Conservation (phyloP, 37 sponge, comb jelly and placozoan genomes). For the Cliona cf. orientalis region DNA sequence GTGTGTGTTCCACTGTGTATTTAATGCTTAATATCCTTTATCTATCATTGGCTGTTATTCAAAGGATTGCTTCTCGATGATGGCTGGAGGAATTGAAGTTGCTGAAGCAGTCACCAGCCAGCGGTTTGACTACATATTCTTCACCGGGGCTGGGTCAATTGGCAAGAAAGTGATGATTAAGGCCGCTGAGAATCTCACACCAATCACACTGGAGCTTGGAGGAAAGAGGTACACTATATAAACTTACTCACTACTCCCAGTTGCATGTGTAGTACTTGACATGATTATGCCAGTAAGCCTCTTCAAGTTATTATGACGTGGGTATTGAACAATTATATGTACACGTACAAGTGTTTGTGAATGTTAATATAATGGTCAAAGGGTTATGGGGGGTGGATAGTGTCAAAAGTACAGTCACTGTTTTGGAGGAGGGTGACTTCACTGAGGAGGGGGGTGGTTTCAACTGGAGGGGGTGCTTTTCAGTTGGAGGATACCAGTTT, state of each 20-base stretch:
- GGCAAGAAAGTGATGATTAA: conserved; percentile 77
- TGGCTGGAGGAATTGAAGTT: conserved; percentile 67
- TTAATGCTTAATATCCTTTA: too few relatives aligned
- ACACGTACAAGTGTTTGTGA: not conserved
- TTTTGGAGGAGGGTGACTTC: too few relatives aligned
- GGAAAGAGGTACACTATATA: conserved; percentile 49
- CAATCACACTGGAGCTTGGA: conserved; percentile 78
- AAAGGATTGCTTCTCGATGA: conserved; percentile 77
- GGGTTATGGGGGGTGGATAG: too few relatives aligned
- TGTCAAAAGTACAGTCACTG: too few relatives aligned
- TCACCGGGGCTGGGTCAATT: conserved; percentile 72
- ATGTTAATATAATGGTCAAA: not conserved
- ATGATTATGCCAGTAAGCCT: not conserved
- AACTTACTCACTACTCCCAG: not conserved
- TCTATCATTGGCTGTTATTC: too few relatives aligned
- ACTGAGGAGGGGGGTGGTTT: too few relatives aligned
- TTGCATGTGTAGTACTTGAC: not conserved
- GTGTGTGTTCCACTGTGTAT: too few relatives aligned
- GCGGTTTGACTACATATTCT: conserved; percentile 88
- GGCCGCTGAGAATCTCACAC: conserved; percentile 86
- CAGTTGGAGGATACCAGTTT: too few relatives aligned
- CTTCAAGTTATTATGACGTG: too few relatives aligned
- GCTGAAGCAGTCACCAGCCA: conserved; percentile 53
- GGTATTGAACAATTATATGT: too few relatives aligned
- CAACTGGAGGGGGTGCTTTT: too few relatives aligned